Conservation (phyloP, 1,140 invertebrate species). For the Littorina saxatilis region DNA sequence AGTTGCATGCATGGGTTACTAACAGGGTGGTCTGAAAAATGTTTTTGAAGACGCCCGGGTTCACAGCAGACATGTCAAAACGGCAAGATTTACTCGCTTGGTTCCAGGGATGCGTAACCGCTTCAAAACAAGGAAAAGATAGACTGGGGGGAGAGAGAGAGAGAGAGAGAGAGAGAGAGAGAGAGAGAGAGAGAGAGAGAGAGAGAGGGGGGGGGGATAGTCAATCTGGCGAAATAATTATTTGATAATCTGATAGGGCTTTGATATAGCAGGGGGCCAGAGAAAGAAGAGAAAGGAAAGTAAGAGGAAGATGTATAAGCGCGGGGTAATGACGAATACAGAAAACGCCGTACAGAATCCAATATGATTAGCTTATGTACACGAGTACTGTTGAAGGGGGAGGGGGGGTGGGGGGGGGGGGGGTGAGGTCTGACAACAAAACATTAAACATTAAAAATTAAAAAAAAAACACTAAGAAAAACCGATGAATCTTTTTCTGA, state of each 20-base stretch:
- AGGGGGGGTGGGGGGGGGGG: too few species aligned
- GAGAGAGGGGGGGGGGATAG: neutral
- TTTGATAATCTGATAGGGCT: neutral
- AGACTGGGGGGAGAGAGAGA: neutral
- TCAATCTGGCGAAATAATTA: neutral
- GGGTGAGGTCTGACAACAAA: too few species aligned
- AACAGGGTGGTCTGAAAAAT: neutral
- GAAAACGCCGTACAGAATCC: neutral
- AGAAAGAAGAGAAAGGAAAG: neutral
- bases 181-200: neutral
- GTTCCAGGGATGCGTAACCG: too few species aligned
- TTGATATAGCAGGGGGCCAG: neutral
- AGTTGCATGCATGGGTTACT: too few species aligned
- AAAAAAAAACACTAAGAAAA: too few species aligned
- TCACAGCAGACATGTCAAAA: too few species aligned
- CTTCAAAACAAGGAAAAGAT: neutral
- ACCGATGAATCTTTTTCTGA: too few species aligned
- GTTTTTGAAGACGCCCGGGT: neutral
- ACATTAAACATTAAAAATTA: too few species aligned
- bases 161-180: neutral
- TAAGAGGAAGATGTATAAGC: neutral
- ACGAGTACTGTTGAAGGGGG: too few species aligned
- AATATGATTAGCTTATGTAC: neutral
- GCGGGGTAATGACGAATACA: neutral
- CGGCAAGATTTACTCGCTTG: too few species aligned